These are phyloP conservation scores for Drosophila crucigera DNA, from an alignment of 2,888 invertebrate genomes.

Conservation along the genomic window DNA sequence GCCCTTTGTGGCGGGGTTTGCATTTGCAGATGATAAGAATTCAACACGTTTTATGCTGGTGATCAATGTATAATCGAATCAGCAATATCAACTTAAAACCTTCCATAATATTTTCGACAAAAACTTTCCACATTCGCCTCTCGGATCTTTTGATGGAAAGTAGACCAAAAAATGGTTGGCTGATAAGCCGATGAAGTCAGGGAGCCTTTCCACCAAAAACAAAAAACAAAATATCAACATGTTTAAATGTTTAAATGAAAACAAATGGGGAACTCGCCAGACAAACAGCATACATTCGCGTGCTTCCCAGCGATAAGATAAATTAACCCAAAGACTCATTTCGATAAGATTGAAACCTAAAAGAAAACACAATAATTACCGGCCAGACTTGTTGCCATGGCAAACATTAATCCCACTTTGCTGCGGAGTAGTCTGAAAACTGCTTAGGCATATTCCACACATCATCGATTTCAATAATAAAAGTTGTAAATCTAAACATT, in stretches of 20 bases:
- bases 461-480: neutral
- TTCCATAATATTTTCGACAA: constrained; percentile 11
- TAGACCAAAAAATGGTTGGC: constrained; percentile 11
- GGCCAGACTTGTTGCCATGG: constrained; percentile 12
- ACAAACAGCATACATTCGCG: constrained; percentile 35
- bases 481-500: neutral
- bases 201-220: constrained; percentile 4
- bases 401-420: neutral
- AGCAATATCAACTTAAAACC: neutral
- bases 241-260: constrained; percentile 5
- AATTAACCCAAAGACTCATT: neutral
- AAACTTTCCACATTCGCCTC: constrained; percentile 58
- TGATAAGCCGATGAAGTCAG: constrained; percentile 37
- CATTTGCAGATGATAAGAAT: constrained; percentile 24
- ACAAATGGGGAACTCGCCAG: constrained; percentile 36
- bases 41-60: constrained; percentile 55
- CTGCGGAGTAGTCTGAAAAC: neutral
- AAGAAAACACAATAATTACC: neutral
- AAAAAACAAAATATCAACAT: neutral
- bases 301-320: constrained; percentile 24
- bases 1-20: neutral
- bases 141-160: constrained; percentile 38
- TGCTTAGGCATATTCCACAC: neutral
- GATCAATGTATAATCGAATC: constrained; percentile 26
- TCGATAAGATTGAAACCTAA: constrained; percentile 6